Percentiles rank a stretch among this genome's conserved stretches.
These are phyloP conservation scores for Lepidothrix coronata DNA, from an alignment of 2,113 vertebrate species.

Conservation along the genomic window DNA sequence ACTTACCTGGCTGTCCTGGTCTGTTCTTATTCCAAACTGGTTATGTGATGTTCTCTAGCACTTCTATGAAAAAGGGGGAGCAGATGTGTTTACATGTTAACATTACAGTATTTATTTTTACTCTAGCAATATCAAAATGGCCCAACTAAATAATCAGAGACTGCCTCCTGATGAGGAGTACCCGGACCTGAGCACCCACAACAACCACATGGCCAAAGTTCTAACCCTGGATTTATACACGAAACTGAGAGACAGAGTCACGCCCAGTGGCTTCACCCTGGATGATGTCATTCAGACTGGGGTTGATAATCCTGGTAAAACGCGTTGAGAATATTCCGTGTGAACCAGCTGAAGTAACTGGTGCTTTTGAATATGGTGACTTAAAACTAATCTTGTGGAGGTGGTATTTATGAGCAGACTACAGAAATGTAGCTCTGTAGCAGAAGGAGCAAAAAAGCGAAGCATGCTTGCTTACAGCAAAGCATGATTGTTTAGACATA, in stretches of 20 bases:
- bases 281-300: conserved; percentile 84
- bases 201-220: conserved; percentile 81
- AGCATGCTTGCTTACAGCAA: conserved; percentile 22
- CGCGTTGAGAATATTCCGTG: conserved; percentile 24
- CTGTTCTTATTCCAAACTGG: not conserved
- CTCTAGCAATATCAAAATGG: conserved; percentile 72
- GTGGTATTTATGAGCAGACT: conserved; percentile 16
- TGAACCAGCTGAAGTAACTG: conserved; percentile 47
- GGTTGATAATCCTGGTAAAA: conserved; percentile 87
- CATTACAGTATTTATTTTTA: conserved; percentile 70
- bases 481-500: not conserved
- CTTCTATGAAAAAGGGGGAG: conserved; percentile 64
- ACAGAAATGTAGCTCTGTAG: not conserved
- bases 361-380: conserved; percentile 44
- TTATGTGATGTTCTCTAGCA: conserved; percentile 24
- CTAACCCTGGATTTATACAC: conserved; percentile 77
- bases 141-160: conserved; percentile 73
- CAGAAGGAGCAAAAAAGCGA: not conserved
- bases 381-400: conserved; percentile 28
- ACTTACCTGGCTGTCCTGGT: not conserved
- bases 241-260: conserved; percentile 70
- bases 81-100: conserved; percentile 65
- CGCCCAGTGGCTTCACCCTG: conserved; percentile 78
- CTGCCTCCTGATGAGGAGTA: conserved; percentile 74
- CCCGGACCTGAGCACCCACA: conserved; percentile 77